phyloP scores from a whole-genome alignment of 1,140 invertebrate species.

The Paraescarpia echinospica region DNA sequence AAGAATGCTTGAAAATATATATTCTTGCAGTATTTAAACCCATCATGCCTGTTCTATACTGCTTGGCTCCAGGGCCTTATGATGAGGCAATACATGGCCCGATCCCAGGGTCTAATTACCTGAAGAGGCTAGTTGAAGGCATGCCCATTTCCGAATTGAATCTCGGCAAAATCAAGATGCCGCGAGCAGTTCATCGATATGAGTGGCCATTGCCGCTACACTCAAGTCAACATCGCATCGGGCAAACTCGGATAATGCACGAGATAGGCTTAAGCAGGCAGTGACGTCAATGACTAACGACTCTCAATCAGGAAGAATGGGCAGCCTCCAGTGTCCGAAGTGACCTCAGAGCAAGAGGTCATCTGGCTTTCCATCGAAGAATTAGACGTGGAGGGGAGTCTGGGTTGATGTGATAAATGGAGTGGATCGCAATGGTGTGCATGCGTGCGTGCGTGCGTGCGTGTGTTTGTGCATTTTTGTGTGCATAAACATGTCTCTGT shows the following conservation, averaged over 20 bases:
- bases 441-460: background rate
- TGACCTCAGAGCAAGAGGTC: background rate
- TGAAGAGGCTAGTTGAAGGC: background rate
- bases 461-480: background rate
- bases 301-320: background rate
- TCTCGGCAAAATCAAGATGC: background rate
- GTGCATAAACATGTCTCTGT: background rate
- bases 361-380: background rate
- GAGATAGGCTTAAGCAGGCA: background rate
- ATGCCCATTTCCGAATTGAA: background rate
- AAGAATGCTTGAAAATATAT: no score
- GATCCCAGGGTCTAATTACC: background rate
- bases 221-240: background rate
- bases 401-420: background rate
- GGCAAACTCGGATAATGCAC: background rate
- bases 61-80: no score
- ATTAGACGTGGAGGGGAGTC: no score
- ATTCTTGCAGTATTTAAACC: no score
- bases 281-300: background rate
- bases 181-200: background rate
- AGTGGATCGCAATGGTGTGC: background rate
- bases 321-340: background rate
- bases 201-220: background rate
- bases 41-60: no score
- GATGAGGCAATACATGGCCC: background rate